phyloP scores from a whole-genome alignment of 2,797 vertebrate genomes.

The Lophura swinhoii region DNA sequence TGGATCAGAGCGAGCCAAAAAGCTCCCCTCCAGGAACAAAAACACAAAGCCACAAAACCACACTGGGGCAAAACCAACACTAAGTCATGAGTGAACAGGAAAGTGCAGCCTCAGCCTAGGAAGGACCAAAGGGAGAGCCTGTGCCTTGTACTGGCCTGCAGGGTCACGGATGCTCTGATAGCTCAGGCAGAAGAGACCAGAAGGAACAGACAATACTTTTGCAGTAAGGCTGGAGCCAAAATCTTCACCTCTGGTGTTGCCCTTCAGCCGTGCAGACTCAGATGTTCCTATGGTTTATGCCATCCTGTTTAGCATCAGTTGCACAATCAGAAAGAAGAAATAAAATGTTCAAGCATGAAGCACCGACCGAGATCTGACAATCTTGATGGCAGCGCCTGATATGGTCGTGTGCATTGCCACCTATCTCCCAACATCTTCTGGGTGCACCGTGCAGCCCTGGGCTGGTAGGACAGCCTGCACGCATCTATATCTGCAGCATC shows the following conservation, averaged over 20 bases:
- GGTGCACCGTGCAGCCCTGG: background rate
- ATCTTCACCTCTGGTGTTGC: background rate
- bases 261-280: background rate
- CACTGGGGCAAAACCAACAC: background rate
- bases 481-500: slow-evolving; percentile 9
- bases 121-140: background rate
- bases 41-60: background rate
- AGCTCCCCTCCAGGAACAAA: background rate
- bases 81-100: background rate
- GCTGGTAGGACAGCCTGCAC: slow-evolving; percentile 19
- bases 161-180: background rate
- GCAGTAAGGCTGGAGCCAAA: background rate
- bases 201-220: background rate
- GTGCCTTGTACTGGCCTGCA: background rate
- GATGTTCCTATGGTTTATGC: slow-evolving; percentile 24
- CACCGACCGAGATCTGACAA: background rate
- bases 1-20: background rate
- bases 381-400: slow-evolving; percentile 39
- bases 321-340: slow-evolving; percentile 50
- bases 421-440: slow-evolving; percentile 41
- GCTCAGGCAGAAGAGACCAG: background rate
- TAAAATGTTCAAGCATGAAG: background rate
- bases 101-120: background rate
- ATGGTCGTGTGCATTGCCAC: background rate
- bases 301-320: slow-evolving; percentile 41